Conservation (phyloP, 2,888 invertebrate genomes). For the Pollenia angustigena region DNA sequence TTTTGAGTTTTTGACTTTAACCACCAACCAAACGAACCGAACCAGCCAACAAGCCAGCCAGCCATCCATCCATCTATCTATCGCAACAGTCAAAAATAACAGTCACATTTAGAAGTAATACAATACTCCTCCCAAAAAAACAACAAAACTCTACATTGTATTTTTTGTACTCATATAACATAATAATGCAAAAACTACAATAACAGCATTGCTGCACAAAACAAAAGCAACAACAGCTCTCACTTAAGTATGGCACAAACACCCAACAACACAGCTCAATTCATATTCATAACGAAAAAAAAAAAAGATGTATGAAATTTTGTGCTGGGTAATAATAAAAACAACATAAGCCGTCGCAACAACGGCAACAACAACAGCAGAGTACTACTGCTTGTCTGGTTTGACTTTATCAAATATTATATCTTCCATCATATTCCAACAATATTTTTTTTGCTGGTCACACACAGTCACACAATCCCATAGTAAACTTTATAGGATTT, state of each 20-base stretch:
- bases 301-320: slow-evolving; percentile 48
- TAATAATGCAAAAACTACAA: slow-evolving; percentile 65
- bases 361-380: slow-evolving; percentile 1
- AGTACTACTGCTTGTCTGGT: slow-evolving; percentile 46
- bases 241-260: no score
- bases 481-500: background rate
- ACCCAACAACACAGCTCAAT: slow-evolving; percentile 26
- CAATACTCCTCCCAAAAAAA: slow-evolving; percentile 69
- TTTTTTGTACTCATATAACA: slow-evolving; percentile 67
- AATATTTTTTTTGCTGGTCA: slow-evolving; percentile 45
- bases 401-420: slow-evolving; percentile 77
- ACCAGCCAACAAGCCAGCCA: slow-evolving; percentile 16
- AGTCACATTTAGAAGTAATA: slow-evolving; percentile 58
- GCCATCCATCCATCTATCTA: slow-evolving; percentile 53
- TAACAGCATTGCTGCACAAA: slow-evolving; percentile 41
- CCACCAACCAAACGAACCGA: slow-evolving; percentile 67
- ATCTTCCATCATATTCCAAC: slow-evolving; percentile 82
- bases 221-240: slow-evolving; percentile 3
- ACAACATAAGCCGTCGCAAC: slow-evolving; percentile 19
- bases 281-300: slow-evolving; percentile 58
- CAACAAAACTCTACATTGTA: slow-evolving; percentile 30
- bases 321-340: slow-evolving; percentile 2
- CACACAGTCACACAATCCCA: background rate
- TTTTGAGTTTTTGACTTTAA: slow-evolving; percentile 74
- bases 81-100: slow-evolving; percentile 37